Percentiles rank a stretch among this genome's conserved stretches.
phyloP scores from a whole-genome alignment of 2,888 invertebrate genomes.

The Netelia fuscicornis region DNA sequence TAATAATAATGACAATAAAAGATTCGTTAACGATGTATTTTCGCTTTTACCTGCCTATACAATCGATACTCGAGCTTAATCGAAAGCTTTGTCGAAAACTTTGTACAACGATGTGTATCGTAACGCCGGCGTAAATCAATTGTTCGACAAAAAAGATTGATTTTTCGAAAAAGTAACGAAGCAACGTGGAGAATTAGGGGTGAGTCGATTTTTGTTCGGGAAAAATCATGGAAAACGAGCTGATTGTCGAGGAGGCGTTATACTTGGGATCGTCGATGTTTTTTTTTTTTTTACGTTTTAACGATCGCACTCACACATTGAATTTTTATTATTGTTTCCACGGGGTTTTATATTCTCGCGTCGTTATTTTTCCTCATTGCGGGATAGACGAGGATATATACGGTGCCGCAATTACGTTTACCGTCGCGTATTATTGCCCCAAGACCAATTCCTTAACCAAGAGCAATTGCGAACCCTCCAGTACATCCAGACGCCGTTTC shows the following conservation, averaged over 20 bases:
- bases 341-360: slow-evolving; percentile 25
- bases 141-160: no score
- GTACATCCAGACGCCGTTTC: slow-evolving; percentile 2
- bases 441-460: slow-evolving; percentile 42
- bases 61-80: no score
- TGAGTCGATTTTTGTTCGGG: background rate
- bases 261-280: background rate
- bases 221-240: background rate
- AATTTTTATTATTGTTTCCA: slow-evolving; percentile 31
- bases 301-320: background rate
- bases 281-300: background rate
- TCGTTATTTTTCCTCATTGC: slow-evolving; percentile 6
- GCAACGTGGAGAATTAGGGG: no score
- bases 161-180: no score
- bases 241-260: background rate
- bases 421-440: slow-evolving; percentile 27
- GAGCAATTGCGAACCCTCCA: slow-evolving; percentile 28
- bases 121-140: no score
- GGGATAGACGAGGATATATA: slow-evolving; percentile 24
- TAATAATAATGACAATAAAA: no score
- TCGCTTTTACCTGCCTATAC: no score
- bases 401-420: slow-evolving; percentile 30
- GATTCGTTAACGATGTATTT: no score
- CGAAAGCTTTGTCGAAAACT: no score
- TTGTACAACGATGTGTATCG: no score